These are phyloP conservation scores for Lomographa bimaculata DNA, from an alignment of 2,888 invertebrate species.

Conservation along the genomic window DNA sequence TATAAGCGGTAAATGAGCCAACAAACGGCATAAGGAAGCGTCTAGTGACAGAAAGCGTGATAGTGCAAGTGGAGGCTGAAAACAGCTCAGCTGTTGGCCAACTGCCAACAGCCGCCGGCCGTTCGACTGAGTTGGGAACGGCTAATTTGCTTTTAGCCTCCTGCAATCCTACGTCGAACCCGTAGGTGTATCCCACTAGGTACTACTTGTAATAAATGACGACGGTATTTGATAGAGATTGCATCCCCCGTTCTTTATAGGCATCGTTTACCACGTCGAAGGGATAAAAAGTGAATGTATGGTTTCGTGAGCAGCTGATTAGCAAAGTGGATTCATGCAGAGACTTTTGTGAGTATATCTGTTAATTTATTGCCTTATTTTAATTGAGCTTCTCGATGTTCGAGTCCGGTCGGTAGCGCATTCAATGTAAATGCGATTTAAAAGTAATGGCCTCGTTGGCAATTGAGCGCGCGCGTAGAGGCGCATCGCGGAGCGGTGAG, in stretches of 20 bases:
- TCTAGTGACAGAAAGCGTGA: not conserved
- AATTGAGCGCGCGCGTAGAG: slow-evolving; percentile 38
- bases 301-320: slow-evolving; percentile 22
- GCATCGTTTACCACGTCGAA: no score
- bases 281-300: slow-evolving; percentile 15
- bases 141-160: no score
- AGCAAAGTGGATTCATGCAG: slow-evolving; percentile 29
- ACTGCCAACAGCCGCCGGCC: no score
- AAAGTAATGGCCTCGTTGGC: slow-evolving; percentile 67
- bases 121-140: no score
- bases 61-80: not conserved
- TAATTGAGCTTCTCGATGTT: slow-evolving; percentile 64
- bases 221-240: no score
- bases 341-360: slow-evolving; percentile 39
- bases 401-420: slow-evolving; percentile 49
- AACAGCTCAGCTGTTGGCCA: no score
- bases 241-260: no score
- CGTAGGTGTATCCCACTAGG: no score
- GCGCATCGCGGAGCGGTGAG: slow-evolving; percentile 9
- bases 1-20: no score
- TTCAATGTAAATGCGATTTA: slow-evolving; percentile 76
- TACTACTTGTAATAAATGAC: no score
- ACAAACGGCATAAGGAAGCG: not conserved
- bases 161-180: no score
- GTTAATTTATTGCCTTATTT: slow-evolving; percentile 76